A percentile compares a stretch with the other conserved stretches of the same genome.
phyloP scores from a whole-genome alignment of 1,140 invertebrate genomes.

The Trigoniulus corallinus region DNA sequence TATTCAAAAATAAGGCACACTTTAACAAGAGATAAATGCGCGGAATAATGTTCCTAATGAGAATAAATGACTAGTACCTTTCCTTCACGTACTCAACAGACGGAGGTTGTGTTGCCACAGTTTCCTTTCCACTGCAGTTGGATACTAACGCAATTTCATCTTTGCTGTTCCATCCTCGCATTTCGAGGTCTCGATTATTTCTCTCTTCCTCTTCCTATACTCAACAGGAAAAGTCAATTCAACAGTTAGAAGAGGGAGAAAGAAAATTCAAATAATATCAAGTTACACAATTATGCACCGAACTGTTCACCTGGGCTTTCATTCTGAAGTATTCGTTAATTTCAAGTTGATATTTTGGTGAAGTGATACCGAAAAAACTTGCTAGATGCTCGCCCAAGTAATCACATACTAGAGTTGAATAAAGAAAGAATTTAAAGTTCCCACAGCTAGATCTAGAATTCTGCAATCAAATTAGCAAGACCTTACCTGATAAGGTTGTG shows the following conservation, averaged over 20 bases:
- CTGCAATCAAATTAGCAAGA: not conserved
- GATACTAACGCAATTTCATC: too few species aligned
- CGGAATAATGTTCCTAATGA: too few species aligned
- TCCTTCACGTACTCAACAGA: too few species aligned
- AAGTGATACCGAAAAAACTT: constrained; percentile 72
- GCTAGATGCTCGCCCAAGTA: constrained; percentile 67
- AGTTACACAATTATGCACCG: too few species aligned
- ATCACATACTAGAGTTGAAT: constrained; percentile 44
- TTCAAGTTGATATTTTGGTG: constrained; percentile 79
- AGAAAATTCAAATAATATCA: too few species aligned
- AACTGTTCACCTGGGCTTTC: constrained; percentile 22
- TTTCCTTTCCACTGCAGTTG: too few species aligned
- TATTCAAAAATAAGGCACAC: too few species aligned
- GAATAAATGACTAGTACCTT: too few species aligned
- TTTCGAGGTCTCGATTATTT: not conserved
- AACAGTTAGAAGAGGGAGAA: too few species aligned
- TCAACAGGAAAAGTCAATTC: too few species aligned
- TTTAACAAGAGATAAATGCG: too few species aligned
- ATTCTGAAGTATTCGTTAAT: constrained; percentile 58
- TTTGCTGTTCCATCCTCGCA: not conserved
- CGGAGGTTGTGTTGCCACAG: too few species aligned
- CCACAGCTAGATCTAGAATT: not conserved
- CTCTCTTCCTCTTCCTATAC: not conserved
- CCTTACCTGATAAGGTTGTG: constrained; percentile 34
- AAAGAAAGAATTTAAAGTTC: constrained; percentile 7